A percentile compares a stretch with the other conserved stretches of the same genome.
phyloP scores from a whole-genome alignment of 2,888 invertebrate genomes.

The Eurois occulta region DNA sequence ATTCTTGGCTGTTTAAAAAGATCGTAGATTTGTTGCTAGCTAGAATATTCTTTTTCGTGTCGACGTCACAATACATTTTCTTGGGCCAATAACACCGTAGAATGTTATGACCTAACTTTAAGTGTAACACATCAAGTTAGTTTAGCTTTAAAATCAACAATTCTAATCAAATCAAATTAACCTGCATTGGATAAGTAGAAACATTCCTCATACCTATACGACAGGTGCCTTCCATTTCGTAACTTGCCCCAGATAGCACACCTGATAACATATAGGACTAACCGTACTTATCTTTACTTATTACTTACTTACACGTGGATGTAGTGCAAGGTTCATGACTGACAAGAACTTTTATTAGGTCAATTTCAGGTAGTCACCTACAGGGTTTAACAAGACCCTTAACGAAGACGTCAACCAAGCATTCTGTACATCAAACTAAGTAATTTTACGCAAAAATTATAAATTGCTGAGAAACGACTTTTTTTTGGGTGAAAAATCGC shows the following conservation, averaged over 20 bases:
- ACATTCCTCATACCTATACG: slow-evolving; percentile 12
- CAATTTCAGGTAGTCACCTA: background rate
- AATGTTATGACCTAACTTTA: background rate
- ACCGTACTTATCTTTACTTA: slow-evolving; percentile 8
- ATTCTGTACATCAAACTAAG: no score
- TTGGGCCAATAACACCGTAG: background rate
- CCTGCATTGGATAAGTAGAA: background rate
- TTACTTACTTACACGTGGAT: slow-evolving; percentile 25
- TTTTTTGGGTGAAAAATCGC: no score
- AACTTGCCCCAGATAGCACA: slow-evolving; percentile 55
- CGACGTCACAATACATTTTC: background rate
- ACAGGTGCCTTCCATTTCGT: slow-evolving; percentile 21
- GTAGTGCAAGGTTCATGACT: slow-evolving; percentile 37
- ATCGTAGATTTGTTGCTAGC: background rate
- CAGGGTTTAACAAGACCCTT: no score
- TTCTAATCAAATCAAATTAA: slow-evolving; percentile 12
- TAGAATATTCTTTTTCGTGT: no score
- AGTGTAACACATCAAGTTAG: background rate
- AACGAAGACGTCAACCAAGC: no score
- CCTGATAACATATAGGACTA: slow-evolving; percentile 58
- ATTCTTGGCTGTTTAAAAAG: background rate
- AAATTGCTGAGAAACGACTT: no score
- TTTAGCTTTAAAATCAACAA: slow-evolving; percentile 1
- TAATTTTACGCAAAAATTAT: no score
- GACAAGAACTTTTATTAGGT: slow-evolving; percentile 41